Evolutionary conservation across 1,140 invertebrate genomes (phyloP).

Genomic region (Calliopsis andreniformis): DNA sequence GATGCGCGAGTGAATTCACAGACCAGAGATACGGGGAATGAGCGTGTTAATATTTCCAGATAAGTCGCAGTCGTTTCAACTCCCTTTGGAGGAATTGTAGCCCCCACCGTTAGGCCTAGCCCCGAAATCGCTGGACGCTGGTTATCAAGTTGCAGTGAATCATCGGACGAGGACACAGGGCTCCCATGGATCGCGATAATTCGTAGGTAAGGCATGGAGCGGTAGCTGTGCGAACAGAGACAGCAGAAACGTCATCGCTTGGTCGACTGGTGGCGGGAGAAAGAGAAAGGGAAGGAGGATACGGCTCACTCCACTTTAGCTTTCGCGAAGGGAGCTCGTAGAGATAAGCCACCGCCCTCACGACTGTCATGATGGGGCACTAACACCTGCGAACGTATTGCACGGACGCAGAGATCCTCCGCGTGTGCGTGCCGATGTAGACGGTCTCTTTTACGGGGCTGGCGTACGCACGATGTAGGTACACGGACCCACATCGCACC

Average conservation of each 20-base stretch:
- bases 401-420: neutral
- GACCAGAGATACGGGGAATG: too few species aligned
- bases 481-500: conserved; percentile 11
- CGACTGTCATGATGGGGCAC: conserved; percentile 52
- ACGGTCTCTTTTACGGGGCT: neutral
- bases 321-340: conserved; percentile 61
- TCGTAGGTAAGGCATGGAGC: conserved; percentile 28
- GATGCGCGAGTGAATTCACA: too few species aligned
- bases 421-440: neutral
- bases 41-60: neutral
- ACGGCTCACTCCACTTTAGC: conserved; percentile 61
- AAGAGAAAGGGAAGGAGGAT: conserved; percentile 35
- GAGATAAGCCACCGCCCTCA: conserved; percentile 67
- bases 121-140: conserved; percentile 24
- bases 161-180: conserved; percentile 29
- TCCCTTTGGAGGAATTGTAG: neutral
- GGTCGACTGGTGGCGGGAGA: conserved; percentile 20
- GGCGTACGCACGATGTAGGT: conserved; percentile 41
- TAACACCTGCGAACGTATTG: conserved; percentile 17
- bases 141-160: conserved; percentile 57
- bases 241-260: conserved; percentile 59
- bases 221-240: conserved; percentile 27
- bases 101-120: conserved; percentile 3
- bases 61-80: neutral
- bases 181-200: conserved; percentile 51